Conservation (phyloP, 2,888 invertebrate genomes). For the Lepas anatifera region DNA sequence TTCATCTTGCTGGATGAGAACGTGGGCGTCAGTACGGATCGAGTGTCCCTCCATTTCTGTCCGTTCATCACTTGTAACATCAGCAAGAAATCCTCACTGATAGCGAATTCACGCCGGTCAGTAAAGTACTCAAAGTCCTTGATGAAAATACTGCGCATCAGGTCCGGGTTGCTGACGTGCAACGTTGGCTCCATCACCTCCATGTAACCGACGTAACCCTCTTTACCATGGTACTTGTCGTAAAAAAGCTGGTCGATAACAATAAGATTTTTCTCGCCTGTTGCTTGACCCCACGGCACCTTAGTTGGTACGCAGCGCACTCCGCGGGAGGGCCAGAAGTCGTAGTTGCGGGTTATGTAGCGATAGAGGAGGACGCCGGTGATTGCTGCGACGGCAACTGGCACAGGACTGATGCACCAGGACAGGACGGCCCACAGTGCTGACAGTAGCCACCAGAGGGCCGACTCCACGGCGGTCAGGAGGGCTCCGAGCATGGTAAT, state of each 20-base stretch:
- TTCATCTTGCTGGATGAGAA: constrained; percentile 8
- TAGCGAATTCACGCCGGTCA: not conserved
- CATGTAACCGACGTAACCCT: not conserved
- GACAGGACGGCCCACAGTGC: too few species aligned
- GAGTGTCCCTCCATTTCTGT: not conserved
- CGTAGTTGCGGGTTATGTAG: not conserved
- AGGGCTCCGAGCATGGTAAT: too few species aligned
- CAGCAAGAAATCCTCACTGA: too few species aligned
- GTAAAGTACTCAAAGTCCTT: constrained; percentile 1
- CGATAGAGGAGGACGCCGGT: too few species aligned
- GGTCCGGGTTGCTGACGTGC: not conserved
- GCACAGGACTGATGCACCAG: too few species aligned
- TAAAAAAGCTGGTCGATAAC: too few species aligned
- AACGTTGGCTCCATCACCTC: not conserved
- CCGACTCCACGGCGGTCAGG: too few species aligned
- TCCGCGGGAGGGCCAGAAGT: not conserved
- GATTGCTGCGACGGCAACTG: too few species aligned
- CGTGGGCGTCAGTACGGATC: not conserved
- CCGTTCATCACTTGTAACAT: not conserved
- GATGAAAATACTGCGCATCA: not conserved
- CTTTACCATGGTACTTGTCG: not conserved
- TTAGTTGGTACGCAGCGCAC: not conserved
- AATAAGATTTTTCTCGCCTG: too few species aligned
- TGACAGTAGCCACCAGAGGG: too few species aligned
- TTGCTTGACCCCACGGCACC: not conserved